A percentile compares a stretch with the other conserved stretches of the same genome.
Conservation (phyloP, 2,888 invertebrate genomes). For the Yponomeuta cagnagella region DNA sequence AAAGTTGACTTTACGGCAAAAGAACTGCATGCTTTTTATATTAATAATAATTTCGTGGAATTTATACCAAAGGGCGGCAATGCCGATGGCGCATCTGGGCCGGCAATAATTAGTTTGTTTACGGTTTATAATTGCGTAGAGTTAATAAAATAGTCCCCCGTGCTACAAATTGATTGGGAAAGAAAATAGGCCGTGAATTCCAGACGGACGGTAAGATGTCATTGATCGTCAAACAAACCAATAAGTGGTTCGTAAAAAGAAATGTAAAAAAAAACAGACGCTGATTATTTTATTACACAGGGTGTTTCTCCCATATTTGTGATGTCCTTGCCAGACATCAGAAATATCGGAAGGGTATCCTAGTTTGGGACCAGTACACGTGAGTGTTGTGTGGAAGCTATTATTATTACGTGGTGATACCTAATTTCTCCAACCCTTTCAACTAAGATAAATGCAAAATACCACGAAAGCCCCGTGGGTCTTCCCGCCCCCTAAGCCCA, state of each 20-base stretch:
- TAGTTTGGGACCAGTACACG: too few relatives aligned
- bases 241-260: too few relatives aligned
- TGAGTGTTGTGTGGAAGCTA: too few relatives aligned
- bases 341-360: too few relatives aligned
- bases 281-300: too few relatives aligned
- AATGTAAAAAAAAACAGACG: too few relatives aligned
- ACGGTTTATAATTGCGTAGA: not conserved
- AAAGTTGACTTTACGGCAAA: not conserved
- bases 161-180: not conserved
- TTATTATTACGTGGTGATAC: too few relatives aligned
- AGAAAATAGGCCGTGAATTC: not conserved
- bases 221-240: not conserved
- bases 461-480: too few relatives aligned
- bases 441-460: not conserved
- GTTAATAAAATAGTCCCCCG: not conserved
- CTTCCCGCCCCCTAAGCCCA: not conserved
- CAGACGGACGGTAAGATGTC: not conserved
- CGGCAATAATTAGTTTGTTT: conserved; percentile 3
- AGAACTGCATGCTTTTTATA: not conserved
- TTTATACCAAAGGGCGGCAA: not conserved
- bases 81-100: not conserved
- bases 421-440: not conserved
- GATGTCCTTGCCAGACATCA: too few relatives aligned
- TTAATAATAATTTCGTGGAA: not conserved
- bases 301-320: too few relatives aligned